A percentile compares a stretch with the other conserved stretches of the same genome.
phyloP scores from a whole-genome alignment of 2,888 invertebrate genomes.

The Catotricha subobsoleta region DNA sequence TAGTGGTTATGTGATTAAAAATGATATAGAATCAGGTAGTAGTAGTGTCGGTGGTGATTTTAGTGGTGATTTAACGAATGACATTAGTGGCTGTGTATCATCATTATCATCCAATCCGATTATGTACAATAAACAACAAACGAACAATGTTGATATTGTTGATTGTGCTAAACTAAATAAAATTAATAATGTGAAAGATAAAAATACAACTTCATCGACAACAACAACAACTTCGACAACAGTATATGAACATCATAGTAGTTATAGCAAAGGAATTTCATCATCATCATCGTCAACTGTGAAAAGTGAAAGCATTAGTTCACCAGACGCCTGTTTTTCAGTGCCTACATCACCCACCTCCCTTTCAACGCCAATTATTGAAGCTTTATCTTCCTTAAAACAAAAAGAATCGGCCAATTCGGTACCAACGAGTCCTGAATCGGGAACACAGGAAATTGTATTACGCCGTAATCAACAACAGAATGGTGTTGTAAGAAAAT shows the following conservation, averaged over 20 bases:
- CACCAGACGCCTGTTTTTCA: slow-evolving; percentile 28
- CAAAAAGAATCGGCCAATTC: slow-evolving; percentile 34
- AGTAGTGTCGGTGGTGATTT: slow-evolving; percentile 4
- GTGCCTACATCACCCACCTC: slow-evolving; percentile 33
- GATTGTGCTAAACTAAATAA: not conserved
- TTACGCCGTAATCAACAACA: slow-evolving; percentile 17
- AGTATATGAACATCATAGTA: slow-evolving; percentile 11
- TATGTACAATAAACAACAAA: not conserved
- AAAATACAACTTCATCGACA: slow-evolving; percentile 6
- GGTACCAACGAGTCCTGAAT: slow-evolving; percentile 52
- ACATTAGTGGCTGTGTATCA: slow-evolving; percentile 2
- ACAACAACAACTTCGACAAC: slow-evolving; percentile 24
- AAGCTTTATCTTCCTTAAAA: slow-evolving; percentile 16
- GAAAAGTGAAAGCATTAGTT: slow-evolving; percentile 20
- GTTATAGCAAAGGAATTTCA: slow-evolving; percentile 15
- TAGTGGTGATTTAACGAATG: slow-evolving; percentile 5
- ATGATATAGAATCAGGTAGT: slow-evolving; percentile 6
- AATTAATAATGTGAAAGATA: slow-evolving; percentile 2
- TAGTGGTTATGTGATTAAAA: slow-evolving; percentile 7
- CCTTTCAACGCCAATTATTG: slow-evolving; percentile 28
- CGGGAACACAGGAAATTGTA: slow-evolving; percentile 17
- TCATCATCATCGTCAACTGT: slow-evolving; percentile 29
- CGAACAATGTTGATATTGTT: not conserved
- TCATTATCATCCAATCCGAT: slow-evolving; percentile 2
- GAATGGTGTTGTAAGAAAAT: slow-evolving; percentile 30